Evolutionary conservation across 2,888 invertebrate species (phyloP).

Genomic region (Chelonus formosanus): DNA sequence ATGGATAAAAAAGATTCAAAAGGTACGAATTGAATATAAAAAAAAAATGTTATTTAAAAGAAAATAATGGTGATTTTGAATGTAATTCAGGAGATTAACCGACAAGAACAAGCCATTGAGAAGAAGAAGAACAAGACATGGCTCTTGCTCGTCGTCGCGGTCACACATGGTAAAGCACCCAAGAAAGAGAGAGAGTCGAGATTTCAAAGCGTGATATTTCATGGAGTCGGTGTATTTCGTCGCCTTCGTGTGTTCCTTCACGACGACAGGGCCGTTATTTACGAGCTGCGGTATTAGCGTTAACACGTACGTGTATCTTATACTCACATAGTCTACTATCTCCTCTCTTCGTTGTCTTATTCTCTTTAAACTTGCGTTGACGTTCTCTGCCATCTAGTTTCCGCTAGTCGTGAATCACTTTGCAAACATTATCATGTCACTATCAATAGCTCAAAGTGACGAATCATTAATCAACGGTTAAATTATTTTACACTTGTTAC

Average conservation of each 20-base stretch:
- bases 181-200: conserved; percentile 30
- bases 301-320: conserved; percentile 27
- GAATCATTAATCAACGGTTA: conserved; percentile 24
- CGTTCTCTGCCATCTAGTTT: conserved; percentile 10
- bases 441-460: conserved; percentile 23
- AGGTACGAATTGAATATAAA: not conserved
- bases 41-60: conserved; percentile 10
- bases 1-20: conserved; percentile 3
- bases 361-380: conserved; percentile 10
- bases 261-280: conserved; percentile 54
- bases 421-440: conserved; percentile 26
- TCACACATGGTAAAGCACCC: conserved; percentile 12
- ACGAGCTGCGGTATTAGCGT: conserved; percentile 45
- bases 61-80: conserved; percentile 39
- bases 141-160: conserved; percentile 13
- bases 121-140: conserved; percentile 22
- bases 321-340: not conserved
- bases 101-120: conserved; percentile 26
- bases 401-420: conserved; percentile 25
- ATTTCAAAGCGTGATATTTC: conserved; percentile 46
- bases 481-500: conserved; percentile 14
- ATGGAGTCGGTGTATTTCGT: conserved; percentile 34
- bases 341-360: conserved; percentile 4
- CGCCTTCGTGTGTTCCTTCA: conserved; percentile 38
- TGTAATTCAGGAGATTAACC: conserved; percentile 35